phyloP scores from a whole-genome alignment of 2,113 vertebrate genomes.

The Helogale parvula region DNA sequence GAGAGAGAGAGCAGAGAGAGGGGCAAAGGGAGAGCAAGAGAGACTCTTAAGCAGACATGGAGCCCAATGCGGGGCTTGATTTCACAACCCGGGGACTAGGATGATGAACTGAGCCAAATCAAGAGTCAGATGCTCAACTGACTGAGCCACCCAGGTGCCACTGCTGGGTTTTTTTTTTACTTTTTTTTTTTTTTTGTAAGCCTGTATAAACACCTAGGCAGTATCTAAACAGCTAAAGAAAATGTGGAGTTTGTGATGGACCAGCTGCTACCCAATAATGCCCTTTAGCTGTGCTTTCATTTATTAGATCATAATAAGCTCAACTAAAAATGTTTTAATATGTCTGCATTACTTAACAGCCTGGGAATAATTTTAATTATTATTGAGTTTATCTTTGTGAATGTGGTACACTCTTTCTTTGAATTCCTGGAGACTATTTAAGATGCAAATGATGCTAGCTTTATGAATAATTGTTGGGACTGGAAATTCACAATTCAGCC shows the following conservation, averaged over 20 bases:
- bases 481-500: conserved; percentile 78
- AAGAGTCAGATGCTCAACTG: no score
- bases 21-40: no score
- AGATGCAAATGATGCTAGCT: conserved; percentile 78
- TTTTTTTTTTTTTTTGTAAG: not conserved
- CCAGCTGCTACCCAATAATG: conserved; percentile 75
- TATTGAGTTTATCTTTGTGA: conserved; percentile 78
- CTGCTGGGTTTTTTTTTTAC: no score
- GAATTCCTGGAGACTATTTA: conserved; percentile 81
- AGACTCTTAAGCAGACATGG: no score
- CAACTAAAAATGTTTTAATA: conserved; percentile 82
- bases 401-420: conserved; percentile 73
- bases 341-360: conserved; percentile 83
- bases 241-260: conserved; percentile 67
- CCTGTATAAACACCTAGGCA: not conserved
- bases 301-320: conserved; percentile 83
- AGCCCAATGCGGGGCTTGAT: no score
- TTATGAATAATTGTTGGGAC: conserved; percentile 83
- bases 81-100: no score
- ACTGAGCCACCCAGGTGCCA: no score
- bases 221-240: conserved; percentile 63
- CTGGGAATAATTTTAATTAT: conserved; percentile 85
- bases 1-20: no score
- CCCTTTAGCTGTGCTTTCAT: conserved; percentile 81
- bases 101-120: no score